A percentile compares a stretch with the other conserved stretches of the same genome.
phyloP scores from a whole-genome alignment of 2,797 vertebrate species.

The Labeo calbasu region DNA sequence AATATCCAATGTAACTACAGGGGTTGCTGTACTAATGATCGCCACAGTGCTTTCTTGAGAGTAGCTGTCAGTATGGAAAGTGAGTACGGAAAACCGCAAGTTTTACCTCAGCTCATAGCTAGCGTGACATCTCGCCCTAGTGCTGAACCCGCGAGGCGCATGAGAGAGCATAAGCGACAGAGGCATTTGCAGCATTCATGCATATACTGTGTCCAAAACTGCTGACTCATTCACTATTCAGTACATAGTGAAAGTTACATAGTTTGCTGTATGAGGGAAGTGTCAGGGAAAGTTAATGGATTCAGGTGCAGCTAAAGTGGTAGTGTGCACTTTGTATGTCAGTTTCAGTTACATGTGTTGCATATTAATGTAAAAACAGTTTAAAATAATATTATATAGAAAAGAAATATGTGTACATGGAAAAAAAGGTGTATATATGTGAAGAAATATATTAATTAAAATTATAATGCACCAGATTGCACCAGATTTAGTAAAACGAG shows the following conservation, averaged over 20 bases:
- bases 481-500: too few relatives aligned
- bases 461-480: too few relatives aligned
- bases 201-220: neutral
- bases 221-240: slow-evolving; percentile 26
- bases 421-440: too few relatives aligned
- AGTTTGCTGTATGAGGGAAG: neutral
- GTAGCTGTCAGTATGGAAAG: slow-evolving; percentile 23
- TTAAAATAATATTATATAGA: neutral
- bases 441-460: too few relatives aligned
- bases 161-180: slow-evolving; percentile 6
- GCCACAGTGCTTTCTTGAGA: neutral
- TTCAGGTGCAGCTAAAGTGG: neutral
- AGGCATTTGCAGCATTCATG: slow-evolving; percentile 17
- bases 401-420: neutral
- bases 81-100: neutral
- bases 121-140: neutral
- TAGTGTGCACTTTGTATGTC: neutral
- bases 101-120: neutral
- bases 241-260: neutral
- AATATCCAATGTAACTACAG: neutral
- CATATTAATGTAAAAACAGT: neutral
- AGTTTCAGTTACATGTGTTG: neutral
- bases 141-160: neutral
- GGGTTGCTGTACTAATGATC: slow-evolving; percentile 16
- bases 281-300: neutral